Base-by-base conservation (phyloP, 2,113 vertebrate species). In the Stomatorhinus ivindoensis region DNA sequence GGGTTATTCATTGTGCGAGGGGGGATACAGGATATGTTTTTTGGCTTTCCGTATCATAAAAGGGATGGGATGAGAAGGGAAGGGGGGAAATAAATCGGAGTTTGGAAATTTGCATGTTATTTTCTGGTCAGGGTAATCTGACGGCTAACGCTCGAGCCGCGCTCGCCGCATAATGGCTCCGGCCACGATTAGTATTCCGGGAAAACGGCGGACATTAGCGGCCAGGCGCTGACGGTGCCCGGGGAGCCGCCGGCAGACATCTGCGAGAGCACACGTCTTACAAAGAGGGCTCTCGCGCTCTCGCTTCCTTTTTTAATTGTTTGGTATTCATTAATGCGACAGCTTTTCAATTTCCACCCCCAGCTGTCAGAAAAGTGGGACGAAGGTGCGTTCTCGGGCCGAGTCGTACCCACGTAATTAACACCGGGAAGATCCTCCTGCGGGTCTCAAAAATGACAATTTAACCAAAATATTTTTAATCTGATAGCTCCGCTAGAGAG, bases 51-150 rank as follows among this genome's bases (percentile, higher is more conserved):
- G 93, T 94, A 94, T 94, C 92, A 92, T 90, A 88, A 92, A 90
- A 89, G 86, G 21, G 87, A 50, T 48, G 27, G 55, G 53, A 76
- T 85, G 61, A 42, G 42, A 47, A 80, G 73, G 11, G 50, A 51
- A 51, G 50, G 13, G 58, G 86, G 8, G 46, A 51, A 73, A 93
- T 88, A 92, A 93, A 93, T 91, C 87, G 85, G 88, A 89, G 92
- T 94, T 93, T 94, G 91, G 91, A 93, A 93, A 94, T 95, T 91
- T 94, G 91, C 92, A 93, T 93, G 93, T 94, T 93, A 95, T 94
- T 95, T 94, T 93, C 92, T 91, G 92, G 92, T 94, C 92, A 94
- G 89, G 90, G 86, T 92, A 93, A 93, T 94, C 92, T 93, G 94
- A 94, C 94, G 93, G 91, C 53, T 93, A 91, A 92, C 90, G 92